These are phyloP conservation scores for Callyntrura sp. DNA, from an alignment of 2,888 invertebrate species.

Conservation along the genomic window DNA sequence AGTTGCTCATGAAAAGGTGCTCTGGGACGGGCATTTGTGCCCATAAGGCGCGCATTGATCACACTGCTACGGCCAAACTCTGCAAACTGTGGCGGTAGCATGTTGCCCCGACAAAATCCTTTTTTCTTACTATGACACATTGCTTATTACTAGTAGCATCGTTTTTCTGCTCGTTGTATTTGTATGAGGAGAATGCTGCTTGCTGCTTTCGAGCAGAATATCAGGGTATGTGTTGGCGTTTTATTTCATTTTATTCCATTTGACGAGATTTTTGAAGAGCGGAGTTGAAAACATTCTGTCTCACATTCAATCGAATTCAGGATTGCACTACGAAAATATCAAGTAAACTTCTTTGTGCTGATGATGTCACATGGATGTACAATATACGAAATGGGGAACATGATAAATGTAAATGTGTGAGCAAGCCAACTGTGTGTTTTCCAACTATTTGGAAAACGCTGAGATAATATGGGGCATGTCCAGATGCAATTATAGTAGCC, in stretches of 20 bases:
- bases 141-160: neutral
- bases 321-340: no score
- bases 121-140: neutral
- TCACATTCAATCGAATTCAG: no score
- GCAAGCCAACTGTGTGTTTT: neutral
- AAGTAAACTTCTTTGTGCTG: neutral
- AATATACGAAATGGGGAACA: neutral
- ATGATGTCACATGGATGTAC: neutral
- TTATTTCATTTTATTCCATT: no score
- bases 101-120: constrained; percentile 20
- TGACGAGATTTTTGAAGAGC: no score
- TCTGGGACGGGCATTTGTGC: constrained; percentile 1
- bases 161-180: no score
- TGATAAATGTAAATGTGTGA: neutral
- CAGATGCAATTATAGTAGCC: neutral
- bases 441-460: neutral
- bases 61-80: neutral
- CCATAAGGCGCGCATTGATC: neutral
- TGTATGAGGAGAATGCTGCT: neutral
- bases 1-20: constrained; percentile 62
- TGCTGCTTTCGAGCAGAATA: neutral
- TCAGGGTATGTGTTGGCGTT: neutral
- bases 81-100: neutral
- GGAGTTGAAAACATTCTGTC: no score
- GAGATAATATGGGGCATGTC: neutral